These are phyloP conservation scores for Helleia helle DNA, from an alignment of 2,888 invertebrate genomes.

Conservation along the genomic window DNA sequence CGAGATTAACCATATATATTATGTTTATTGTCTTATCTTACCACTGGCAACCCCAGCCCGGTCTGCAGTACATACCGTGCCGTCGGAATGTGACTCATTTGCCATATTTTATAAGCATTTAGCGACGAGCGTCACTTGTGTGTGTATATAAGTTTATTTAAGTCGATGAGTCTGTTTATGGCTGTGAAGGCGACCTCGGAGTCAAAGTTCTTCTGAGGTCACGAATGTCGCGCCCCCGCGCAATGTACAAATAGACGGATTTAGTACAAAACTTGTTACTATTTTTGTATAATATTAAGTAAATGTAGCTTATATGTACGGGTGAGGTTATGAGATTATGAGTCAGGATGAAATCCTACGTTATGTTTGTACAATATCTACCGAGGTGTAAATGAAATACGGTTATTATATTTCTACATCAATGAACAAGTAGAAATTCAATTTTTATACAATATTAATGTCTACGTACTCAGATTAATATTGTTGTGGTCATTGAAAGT, in stretches of 20 bases:
- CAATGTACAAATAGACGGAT: constrained; percentile 64
- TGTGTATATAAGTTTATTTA: constrained; percentile 22
- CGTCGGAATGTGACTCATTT: constrained; percentile 18
- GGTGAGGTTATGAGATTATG: constrained; percentile 31
- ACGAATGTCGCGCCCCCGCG: constrained; percentile 51
- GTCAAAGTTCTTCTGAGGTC: constrained; percentile 22
- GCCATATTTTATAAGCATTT: constrained; percentile 36
- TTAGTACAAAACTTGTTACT: constrained; percentile 73
- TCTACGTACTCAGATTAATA: no score
- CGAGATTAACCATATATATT: no score
- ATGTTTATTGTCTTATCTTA: no score
- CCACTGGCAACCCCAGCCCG: no score
- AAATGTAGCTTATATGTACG: constrained; percentile 58
- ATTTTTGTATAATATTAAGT: constrained; percentile 68
- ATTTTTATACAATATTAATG: no score
- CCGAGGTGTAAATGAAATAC: no score
- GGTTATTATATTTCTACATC: no score
- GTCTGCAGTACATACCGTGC: no score
- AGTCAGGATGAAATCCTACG: constrained; percentile 28
- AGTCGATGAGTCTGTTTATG: constrained; percentile 29
- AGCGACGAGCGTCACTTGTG: constrained; percentile 20
- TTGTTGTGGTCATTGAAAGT: no score
- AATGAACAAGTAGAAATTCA: no score
- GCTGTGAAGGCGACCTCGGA: constrained; percentile 30
- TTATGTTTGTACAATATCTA: constrained; percentile 8